Evolutionary conservation across 2,113 vertebrate species (phyloP).

Genomic region (Orthochromis indermauri): DNA sequence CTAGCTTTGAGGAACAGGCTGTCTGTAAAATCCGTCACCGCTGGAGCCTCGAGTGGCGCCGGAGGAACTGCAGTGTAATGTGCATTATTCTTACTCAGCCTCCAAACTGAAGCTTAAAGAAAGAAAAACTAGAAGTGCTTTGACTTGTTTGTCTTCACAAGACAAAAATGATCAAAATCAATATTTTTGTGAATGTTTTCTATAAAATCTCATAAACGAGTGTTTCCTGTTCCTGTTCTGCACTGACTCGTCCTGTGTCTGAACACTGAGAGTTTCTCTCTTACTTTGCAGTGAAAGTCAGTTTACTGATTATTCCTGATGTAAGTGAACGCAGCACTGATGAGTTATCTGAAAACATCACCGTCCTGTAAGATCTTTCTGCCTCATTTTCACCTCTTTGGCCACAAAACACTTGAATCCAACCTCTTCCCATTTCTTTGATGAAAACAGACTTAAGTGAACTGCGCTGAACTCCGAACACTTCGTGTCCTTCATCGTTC

Average conservation of each 20-base stretch:
- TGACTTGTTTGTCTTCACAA: not conserved
- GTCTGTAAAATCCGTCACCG: not conserved
- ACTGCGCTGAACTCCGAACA: rapidly evolving
- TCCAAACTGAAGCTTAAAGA: not conserved
- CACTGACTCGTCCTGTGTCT: not conserved
- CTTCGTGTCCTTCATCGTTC: not conserved
- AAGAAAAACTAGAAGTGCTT: not conserved
- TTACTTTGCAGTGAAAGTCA: not conserved
- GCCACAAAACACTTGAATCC: rapidly evolving
- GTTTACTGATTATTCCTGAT: not conserved
- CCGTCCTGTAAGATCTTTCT: not conserved
- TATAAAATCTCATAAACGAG: not conserved
- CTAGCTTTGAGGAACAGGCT: not conserved
- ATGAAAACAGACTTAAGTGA: not conserved
- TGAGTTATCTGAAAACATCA: rapidly evolving
- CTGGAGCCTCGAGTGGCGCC: not conserved
- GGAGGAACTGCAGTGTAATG: not conserved
- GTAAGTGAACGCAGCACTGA: not conserved
- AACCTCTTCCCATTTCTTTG: rapidly evolving
- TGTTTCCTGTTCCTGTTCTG: not conserved
- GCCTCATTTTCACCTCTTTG: not conserved
- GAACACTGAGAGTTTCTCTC: not conserved
- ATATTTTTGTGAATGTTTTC: not conserved
- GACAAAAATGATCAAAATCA: not conserved
- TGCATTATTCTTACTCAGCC: not conserved